Base-by-base conservation (phyloP, 2,113 vertebrate genomes). In the Larimichthys polyactis region DNA sequence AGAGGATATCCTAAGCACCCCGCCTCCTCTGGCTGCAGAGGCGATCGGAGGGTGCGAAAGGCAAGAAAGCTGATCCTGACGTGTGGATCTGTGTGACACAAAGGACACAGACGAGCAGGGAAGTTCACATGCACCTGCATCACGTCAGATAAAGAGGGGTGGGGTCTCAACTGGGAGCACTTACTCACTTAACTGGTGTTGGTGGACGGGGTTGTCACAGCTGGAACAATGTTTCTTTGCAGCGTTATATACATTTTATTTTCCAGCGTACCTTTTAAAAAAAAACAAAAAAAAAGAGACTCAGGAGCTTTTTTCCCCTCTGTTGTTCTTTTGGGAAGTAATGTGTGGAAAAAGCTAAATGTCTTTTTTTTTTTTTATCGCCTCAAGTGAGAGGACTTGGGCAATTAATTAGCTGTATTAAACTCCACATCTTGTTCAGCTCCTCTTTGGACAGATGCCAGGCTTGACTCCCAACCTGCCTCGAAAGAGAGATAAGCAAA, bases 1-100 rank as follows among this genome's bases (percentile, higher is more conserved):
- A 99, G 96, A 96, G 97, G 95, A 99, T 99, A 96, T 98, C 97
- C 87, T 99, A 97, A 95, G 95, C 40, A 11, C 55, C 36, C 79
- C 11, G 24, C 67, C 55, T 65, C 79, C 65, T 80, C 62, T 52
- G 29, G 62, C 67, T 58, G 80, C 62, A 67, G 46, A 20, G 12
- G 63, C 24, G 65, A 76, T 60, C 49, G 72, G 57, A 77, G 71
- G 60, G 36, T 63, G 48, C 36, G 71, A 72, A 40, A 79, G 60
- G 40, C n/a, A 19, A 49, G 76, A 67, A 40, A 55, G 69, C 16
- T 49, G 72, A 68, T 85, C 58, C 22, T 29, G 69, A 81, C 69
- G 71, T 71, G 71, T 51, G 84, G 71, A 44, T 71, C 68, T 84
- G 71, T 81, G 63, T 68, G 81, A 78, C 65, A 74, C 70, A 73